Evolutionary conservation across 2,888 invertebrate species (phyloP).

Genomic region (Automeris io): DNA sequence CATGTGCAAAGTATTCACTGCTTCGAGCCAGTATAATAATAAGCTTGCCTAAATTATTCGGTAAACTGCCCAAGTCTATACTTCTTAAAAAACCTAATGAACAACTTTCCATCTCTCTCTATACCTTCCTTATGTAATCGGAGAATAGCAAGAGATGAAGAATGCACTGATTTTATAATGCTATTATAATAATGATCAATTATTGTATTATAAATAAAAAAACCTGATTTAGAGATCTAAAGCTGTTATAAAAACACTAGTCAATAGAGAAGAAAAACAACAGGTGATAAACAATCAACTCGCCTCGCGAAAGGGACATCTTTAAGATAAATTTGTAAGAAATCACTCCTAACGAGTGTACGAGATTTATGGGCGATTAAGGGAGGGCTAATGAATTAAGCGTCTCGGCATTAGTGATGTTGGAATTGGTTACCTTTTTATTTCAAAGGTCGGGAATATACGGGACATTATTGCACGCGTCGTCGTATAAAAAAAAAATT

Average conservation of each 20-base stretch:
- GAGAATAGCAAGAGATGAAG: no score
- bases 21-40: no score
- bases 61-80: no score
- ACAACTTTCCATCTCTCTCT: no score
- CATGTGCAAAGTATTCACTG: no score
- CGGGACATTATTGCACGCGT: conserved; percentile 5
- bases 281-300: background rate
- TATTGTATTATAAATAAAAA: no score
- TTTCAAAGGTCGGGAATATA: conserved; percentile 18
- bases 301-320: background rate
- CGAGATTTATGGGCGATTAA: conserved; percentile 52
- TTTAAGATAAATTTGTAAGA: conserved; percentile 39
- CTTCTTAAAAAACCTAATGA: no score
- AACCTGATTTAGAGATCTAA: no score
- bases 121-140: no score
- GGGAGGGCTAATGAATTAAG: conserved; percentile 53
- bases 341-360: conserved; percentile 41
- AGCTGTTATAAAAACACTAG: background rate
- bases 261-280: background rate
- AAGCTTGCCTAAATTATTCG: no score
- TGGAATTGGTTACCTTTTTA: conserved; percentile 32
- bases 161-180: no score
- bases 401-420: conserved; percentile 42
- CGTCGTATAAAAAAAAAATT: background rate
- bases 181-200: no score